Evolutionary conservation across 1,140 invertebrate species (phyloP), one percentile per base, ranked within the genome.

Genomic region (Tribolium madens): DNA sequence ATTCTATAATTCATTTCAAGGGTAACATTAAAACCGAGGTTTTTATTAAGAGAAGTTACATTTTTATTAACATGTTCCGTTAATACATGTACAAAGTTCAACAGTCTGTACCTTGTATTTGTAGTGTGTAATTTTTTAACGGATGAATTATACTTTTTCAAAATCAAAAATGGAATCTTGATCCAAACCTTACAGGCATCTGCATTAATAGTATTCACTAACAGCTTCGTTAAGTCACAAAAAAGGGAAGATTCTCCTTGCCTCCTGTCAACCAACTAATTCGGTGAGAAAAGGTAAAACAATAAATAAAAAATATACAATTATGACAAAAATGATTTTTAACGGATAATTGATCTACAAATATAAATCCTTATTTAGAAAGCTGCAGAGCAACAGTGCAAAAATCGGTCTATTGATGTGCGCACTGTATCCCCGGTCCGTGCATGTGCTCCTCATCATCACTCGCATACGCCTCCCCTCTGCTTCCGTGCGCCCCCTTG

Each of bases 341-440:
- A 64, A 64, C 57, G 21, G 26, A 64, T 64, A 64, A 64, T 64
- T 64, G 21, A 64, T 64, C 57, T 64, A 64, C 57, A 64, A 33
- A 73, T 53, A 57, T 73, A 53, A 42, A 83, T 84, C 83, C 83
- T 83, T 82, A 83, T 83, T 84, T 83, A 84, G 83, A 84, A 84
- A 84, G 83, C 78, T 83, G 82, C 81, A 83, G 78, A 78, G 76
- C 81, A 84, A 81, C 79, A 78, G 10, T 79, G 64, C 75, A 72
- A 74, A 53, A 53, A 76, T 79, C 68, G 31, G 46, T 77, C 86
- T 84, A 87, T 87, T 93, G 92, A 82, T 92, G 91, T 77, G 91
- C 90, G 87, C 93, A 94, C 83, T 92, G 91, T 70, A 93, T 88
- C 69, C 90, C 89, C 70, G 89, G 88, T 4, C 88, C 88, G 81